Evolutionary conservation across 2,888 invertebrate species (phyloP).

Genomic region (Lepeophtheirus nordmannii): DNA sequence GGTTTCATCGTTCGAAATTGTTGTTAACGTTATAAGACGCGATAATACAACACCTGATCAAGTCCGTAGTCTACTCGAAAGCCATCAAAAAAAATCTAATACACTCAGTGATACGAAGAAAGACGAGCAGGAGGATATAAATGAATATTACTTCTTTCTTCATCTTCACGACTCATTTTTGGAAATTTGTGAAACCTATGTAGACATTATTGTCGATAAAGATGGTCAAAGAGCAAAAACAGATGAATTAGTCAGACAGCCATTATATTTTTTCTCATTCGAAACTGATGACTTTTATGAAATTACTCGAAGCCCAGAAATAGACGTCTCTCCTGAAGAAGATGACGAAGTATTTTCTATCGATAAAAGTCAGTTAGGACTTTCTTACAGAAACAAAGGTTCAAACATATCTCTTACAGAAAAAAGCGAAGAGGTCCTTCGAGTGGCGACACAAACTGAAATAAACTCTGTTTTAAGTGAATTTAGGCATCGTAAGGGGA

Average conservation of each 20-base stretch:
- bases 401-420: slow-evolving; percentile 21
- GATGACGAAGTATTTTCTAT: neutral
- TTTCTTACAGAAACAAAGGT: neutral
- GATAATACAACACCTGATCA: slow-evolving; percentile 32
- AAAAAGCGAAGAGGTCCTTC: slow-evolving; percentile 31
- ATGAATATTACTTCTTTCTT: slow-evolving; percentile 10
- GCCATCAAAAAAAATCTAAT: slow-evolving; percentile 10
- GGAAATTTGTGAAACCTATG: slow-evolving; percentile 39
- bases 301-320: slow-evolving; percentile 31
- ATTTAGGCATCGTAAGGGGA: slow-evolving; percentile 41
- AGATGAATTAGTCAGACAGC: slow-evolving; percentile 38
- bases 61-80: slow-evolving; percentile 28
- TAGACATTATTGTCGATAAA: slow-evolving; percentile 39
- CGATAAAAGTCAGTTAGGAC: neutral
- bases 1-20: slow-evolving; percentile 68
- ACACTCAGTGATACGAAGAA: slow-evolving; percentile 26
- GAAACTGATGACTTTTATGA: slow-evolving; percentile 40
- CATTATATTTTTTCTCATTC: slow-evolving; percentile 44
- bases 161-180: slow-evolving; percentile 37
- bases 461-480: slow-evolving; percentile 40
- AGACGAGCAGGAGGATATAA: slow-evolving; percentile 24
- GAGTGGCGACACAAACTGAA: slow-evolving; percentile 38
- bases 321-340: slow-evolving; percentile 26
- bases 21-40: slow-evolving; percentile 45
- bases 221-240: slow-evolving; percentile 36